Evolutionary conservation across 2,113 vertebrate genomes (phyloP).

Genomic region (Willisornis vidua): DNA sequence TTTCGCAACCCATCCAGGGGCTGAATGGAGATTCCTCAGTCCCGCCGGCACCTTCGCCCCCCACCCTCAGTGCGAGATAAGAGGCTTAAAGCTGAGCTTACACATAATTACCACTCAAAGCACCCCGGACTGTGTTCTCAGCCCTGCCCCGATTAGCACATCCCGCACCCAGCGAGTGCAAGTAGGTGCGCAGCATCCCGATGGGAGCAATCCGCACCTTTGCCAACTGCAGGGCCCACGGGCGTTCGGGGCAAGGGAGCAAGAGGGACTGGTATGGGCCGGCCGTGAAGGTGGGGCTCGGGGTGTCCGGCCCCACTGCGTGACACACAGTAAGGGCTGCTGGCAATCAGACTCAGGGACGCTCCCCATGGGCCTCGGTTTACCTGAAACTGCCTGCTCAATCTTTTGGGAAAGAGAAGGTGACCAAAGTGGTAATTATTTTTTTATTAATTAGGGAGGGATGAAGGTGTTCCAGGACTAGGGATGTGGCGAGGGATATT

Average conservation of each 20-base stretch:
- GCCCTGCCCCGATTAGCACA: background rate
- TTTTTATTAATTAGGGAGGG: background rate
- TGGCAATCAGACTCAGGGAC: background rate
- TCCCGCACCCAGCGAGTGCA: background rate
- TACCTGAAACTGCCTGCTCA: background rate
- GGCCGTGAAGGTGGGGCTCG: background rate
- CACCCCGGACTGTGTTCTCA: background rate
- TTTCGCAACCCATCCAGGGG: conserved; percentile 20
- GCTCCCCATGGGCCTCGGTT: background rate
- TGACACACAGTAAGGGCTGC: background rate
- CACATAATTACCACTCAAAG: background rate
- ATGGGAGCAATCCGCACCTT: background rate
- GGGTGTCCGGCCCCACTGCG: background rate
- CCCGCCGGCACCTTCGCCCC: background rate
- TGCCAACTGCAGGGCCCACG: background rate
- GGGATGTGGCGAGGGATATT: background rate
- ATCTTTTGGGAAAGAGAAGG: background rate
- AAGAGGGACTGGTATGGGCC: background rate
- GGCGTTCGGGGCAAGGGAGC: background rate
- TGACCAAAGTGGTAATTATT: background rate
- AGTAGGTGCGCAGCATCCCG: background rate
- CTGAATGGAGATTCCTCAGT: conserved; percentile 23
- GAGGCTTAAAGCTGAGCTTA: background rate
- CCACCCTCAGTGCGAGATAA: background rate
- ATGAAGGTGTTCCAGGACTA: background rate